Evolutionary conservation across 2,113 vertebrate genomes (phyloP), one percentile per base, ranked within the genome.

Genomic region (Leucopsar rothschildi): DNA sequence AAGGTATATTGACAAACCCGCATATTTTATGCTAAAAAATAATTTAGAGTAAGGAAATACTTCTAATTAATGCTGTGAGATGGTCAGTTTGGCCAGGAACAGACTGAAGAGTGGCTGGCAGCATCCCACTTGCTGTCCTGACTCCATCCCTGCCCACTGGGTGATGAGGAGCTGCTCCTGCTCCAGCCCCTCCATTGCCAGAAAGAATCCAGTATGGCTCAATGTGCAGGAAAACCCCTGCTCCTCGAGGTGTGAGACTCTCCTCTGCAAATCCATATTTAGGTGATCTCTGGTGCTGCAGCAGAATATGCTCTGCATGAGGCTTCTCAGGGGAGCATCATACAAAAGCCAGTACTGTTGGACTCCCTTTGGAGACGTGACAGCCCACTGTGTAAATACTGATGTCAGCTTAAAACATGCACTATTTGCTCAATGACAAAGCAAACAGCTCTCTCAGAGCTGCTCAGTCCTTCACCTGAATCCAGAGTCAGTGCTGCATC

Each of bases 191-290:
- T 65, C 29, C 47, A 8, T 1, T 8, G 0, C 40, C 70, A 44
- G 28, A 31, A 35, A 3, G 3, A 57, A 23, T 15, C 28, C 10
- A 2, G 12, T 16, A 24, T 2, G 29, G 49, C 35, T 52, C 10
- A 16, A 7, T 0, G 18, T 5, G 49, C 59, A 12, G 47, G 66
- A 27, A 60, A 82, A 45, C 17, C 6, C 1, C 1, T 27, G 1
- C 31, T 75, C 31, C 63, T 20, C 5, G 9, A 52, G 77, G 31
- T 12, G 29, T 0, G 9, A 52, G 2, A 2, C 7, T 42, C 45
- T 52, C 27, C n/a, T 3, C 2, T 5, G n/a, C 6, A 27, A 59
- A 68, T 31, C n/a, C 5, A 0, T 1, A 3, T 28, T 49, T 3
- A 28, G 75, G 70, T 23, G 22, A 23, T 23, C 21, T 37, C 28